These are phyloP conservation scores for Burhinus oedicnemus DNA, from an alignment of 2,113 vertebrate genomes.

Conservation along the genomic window DNA sequence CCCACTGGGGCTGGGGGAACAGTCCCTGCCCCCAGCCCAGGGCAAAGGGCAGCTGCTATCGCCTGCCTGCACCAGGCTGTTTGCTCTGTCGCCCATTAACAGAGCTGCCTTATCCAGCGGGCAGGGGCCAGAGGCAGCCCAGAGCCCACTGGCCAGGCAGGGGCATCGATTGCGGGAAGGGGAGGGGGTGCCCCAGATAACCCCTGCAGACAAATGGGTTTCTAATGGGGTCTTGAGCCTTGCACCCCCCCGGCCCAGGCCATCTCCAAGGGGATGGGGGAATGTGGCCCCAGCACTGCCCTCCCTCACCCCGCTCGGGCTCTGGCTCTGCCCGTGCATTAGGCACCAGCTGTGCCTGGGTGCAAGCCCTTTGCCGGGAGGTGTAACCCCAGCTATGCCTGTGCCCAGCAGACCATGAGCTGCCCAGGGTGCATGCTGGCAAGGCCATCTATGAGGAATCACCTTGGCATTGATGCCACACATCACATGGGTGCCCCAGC, in stretches of 20 bases:
- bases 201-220: slow-evolving; percentile 46
- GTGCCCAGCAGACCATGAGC: neutral
- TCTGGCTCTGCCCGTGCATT: neutral
- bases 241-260: neutral
- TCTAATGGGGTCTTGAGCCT: slow-evolving; percentile 8
- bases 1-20: neutral
- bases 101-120: neutral
- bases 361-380: neutral
- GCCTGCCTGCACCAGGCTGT: neutral
- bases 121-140: neutral
- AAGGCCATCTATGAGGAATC: neutral
- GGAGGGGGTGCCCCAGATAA: slow-evolving; percentile 35
- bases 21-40: neutral
- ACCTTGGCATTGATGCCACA: neutral
- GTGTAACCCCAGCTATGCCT: neutral
- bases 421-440: neutral
- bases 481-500: fast-evolving
- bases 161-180: neutral
- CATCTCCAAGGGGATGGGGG: slow-evolving; percentile 32
- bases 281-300: neutral
- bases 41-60: slow-evolving; percentile 53
- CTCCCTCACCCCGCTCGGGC: fast-evolving
- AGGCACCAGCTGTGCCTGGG: neutral
- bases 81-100: slow-evolving; percentile 52
- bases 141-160: neutral